These are phyloP conservation scores for Thamnophis elegans DNA, from an alignment of 2,797 vertebrate species.

Conservation along the genomic window DNA sequence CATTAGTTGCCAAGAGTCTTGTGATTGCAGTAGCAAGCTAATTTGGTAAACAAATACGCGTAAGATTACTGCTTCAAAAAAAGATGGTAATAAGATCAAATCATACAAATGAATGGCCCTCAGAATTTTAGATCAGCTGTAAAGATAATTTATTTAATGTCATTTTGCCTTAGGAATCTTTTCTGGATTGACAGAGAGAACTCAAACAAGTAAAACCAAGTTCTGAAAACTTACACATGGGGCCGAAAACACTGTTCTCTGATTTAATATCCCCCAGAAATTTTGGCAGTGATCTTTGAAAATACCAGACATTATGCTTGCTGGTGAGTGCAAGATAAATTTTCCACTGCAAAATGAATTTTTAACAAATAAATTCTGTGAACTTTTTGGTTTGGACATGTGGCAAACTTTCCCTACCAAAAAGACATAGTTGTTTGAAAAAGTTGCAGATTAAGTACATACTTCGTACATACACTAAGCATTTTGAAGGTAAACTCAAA, in stretches of 20 bases:
- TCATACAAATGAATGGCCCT: not conserved
- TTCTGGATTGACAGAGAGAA: not conserved
- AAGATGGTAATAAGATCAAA: not conserved
- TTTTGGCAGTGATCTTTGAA: not conserved
- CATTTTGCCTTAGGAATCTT: not conserved
- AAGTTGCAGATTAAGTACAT: not conserved
- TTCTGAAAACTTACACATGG: not conserved
- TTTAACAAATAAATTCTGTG: not conserved
- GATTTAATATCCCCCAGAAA: not conserved
- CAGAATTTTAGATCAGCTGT: not conserved
- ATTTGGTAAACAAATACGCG: not conserved
- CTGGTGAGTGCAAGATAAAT: not conserved
- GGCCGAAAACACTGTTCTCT: not conserved
- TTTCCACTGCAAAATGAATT: not conserved
- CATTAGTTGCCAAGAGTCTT: not conserved
- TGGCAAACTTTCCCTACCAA: not conserved
- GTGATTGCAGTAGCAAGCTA: not conserved
- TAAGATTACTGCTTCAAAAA: not conserved
- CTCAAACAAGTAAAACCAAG: not conserved
- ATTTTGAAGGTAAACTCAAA: not conserved
- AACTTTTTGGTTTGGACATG: not conserved
- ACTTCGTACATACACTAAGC: not conserved
- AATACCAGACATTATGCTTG: not conserved
- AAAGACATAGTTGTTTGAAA: not conserved
- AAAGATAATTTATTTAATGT: not conserved